phyloP scores from a whole-genome alignment of 2,797 vertebrate species.

The Morus bassanus region DNA sequence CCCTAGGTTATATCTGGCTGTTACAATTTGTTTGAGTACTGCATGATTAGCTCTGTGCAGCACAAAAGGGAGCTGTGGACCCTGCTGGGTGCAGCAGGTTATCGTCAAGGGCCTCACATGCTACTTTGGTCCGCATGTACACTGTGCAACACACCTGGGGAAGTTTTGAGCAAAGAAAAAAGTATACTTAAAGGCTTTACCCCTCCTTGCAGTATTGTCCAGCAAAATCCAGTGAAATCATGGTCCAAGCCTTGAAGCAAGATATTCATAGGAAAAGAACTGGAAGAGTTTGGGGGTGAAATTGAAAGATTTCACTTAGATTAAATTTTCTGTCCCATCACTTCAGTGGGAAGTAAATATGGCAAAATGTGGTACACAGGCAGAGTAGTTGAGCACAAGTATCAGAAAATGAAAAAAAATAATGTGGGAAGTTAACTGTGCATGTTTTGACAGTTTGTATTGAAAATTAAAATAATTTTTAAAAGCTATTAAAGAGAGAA shows the following conservation, averaged over 20 bases:
- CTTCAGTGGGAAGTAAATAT: not conserved
- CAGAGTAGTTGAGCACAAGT: not conserved
- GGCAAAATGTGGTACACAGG: not conserved
- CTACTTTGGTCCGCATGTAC: fast-evolving
- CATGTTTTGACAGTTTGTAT: not conserved
- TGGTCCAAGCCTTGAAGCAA: not conserved
- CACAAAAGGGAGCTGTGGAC: not conserved
- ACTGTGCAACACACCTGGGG: not conserved
- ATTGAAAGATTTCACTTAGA: not conserved
- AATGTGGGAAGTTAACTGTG: not conserved
- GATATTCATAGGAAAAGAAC: not conserved
- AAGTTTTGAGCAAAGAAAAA: not conserved
- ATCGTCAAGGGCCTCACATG: not conserved
- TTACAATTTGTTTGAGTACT: not conserved
- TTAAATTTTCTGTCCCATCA: not conserved
- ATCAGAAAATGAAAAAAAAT: not conserved
- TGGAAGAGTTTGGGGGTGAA: not conserved
- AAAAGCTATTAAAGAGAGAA: not conserved
- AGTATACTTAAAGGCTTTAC: not conserved
- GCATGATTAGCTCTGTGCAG: not conserved
- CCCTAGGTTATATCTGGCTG: not conserved
- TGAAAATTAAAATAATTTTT: not conserved
- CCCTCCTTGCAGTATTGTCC: not conserved
- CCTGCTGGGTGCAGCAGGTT: not conserved
- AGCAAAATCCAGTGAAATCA: not conserved